A percentile compares a stretch with the other conserved stretches of the same genome.
Evolutionary conservation across 2,113 vertebrate species (phyloP).

Genomic region (Agapornis roseicollis): DNA sequence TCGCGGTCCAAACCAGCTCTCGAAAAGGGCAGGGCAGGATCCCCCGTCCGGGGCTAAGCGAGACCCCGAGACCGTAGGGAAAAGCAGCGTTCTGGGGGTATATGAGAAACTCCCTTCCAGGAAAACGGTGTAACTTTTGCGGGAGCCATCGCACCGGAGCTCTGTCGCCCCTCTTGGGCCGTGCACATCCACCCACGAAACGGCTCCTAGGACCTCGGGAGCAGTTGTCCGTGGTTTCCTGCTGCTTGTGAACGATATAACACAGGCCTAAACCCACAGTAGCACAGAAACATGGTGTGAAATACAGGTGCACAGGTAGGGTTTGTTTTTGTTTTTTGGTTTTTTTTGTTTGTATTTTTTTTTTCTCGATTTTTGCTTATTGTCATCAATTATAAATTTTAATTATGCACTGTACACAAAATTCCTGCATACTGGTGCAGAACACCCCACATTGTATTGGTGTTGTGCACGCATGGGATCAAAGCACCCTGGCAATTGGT

Average conservation of each 20-base stretch:
- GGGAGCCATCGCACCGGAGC: fast-evolving
- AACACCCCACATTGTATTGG: background rate
- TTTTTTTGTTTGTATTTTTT: background rate
- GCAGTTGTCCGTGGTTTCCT: background rate
- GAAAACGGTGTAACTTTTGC: background rate
- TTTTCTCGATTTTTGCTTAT: background rate
- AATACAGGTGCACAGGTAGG: background rate
- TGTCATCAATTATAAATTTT: background rate
- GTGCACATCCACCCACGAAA: background rate
- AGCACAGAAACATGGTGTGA: background rate
- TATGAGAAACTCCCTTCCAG: fast-evolving
- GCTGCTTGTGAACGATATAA: background rate
- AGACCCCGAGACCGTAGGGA: background rate
- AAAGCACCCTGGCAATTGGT: background rate
- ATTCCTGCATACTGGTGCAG: background rate
- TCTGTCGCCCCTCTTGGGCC: background rate
- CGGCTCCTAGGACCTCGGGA: fast-evolving
- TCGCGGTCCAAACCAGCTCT: background rate
- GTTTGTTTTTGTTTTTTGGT: too few species aligned
- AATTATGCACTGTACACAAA: background rate
- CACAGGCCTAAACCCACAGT: background rate
- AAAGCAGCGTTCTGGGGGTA: background rate
- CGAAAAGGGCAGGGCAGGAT: background rate
- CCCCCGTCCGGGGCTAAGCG: fast-evolving
- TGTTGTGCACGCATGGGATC: fast-evolving